Base-by-base conservation (phyloP, 1,140 invertebrate genomes). In the Aphelenchoides fujianensis region DNA sequence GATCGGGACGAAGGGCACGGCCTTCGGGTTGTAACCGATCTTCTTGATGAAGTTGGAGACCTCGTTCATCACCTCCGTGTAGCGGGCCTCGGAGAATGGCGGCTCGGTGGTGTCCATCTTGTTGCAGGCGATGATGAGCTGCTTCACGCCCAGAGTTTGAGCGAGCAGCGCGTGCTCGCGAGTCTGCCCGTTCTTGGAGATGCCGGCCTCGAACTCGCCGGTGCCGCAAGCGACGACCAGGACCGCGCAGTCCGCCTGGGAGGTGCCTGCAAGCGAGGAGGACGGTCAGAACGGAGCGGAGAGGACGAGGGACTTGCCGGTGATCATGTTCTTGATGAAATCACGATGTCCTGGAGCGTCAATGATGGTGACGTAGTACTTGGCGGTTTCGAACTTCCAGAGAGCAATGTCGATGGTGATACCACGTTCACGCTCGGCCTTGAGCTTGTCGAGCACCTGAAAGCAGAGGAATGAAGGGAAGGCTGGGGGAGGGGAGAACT, bases 321-420 rank as follows among this genome's bases (percentile, higher is more conserved):
- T 98, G 84, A 98, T 98, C 96, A 98, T 98, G 90, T 98, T 98
- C 88, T 98, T 98, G 88, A 98, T 98, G 89, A 98, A 98, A 90
- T 98, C 96, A 86, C 95, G 91, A 87, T 98, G 96, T 9, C 96
- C 96, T 12, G 96, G 96, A 28, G 96, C 95, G 86, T 98, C 96
- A 86, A 98, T 98, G 86, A 98, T 97, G 77, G 96, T 98, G 31
- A 98, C 92, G 85, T 95, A 96, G 87, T 94, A 98, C 85, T 94
- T 97, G 41, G 90, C 88, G 1, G 95, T 98, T 85, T 98, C 95
- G 85, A 98, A 98, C 86, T 98, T 98, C 95, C 95, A 98, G 63
- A 98, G 87, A n/a, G 95, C 94, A 84, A 98, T 98, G 86, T 98
- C 95, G 82, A 99, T 98, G 83, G 96, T 98, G 85, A 98, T 98